A percentile compares a stretch with the other conserved stretches of the same genome.
Evolutionary conservation across 2,113 vertebrate genomes (phyloP).

Genomic region (Fregetta grallaria): DNA sequence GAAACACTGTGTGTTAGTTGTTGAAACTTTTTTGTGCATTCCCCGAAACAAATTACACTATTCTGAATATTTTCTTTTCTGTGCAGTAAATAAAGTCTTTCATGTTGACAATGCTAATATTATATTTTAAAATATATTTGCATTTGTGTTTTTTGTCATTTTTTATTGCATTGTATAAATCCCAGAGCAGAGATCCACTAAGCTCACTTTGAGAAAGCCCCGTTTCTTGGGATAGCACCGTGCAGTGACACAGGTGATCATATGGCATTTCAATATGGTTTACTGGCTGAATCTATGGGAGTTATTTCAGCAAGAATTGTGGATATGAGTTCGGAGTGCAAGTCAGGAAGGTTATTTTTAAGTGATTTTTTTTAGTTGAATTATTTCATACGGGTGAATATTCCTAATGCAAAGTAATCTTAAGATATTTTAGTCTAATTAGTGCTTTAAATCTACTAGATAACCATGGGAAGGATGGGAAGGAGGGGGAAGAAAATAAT

Average conservation of each 20-base stretch:
- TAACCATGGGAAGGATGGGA: neutral
- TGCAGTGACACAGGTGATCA: constrained; percentile 16
- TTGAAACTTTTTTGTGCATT: constrained; percentile 81
- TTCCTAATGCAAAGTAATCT: neutral
- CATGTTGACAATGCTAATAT: constrained; percentile 87
- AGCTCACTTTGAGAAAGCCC: constrained; percentile 59
- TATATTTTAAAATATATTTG: constrained; percentile 80
- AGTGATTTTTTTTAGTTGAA: neutral
- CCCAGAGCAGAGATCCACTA: constrained; percentile 30
- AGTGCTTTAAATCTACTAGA: neutral
- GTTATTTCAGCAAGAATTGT: neutral
- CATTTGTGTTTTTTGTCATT: constrained; percentile 72
- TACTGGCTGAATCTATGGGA: neutral
- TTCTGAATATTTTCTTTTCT: constrained; percentile 73
- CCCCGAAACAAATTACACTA: constrained; percentile 80
- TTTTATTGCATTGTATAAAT: constrained; percentile 81
- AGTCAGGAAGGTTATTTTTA: constrained; percentile 9
- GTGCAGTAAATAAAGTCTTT: constrained; percentile 74
- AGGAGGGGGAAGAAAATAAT: neutral
- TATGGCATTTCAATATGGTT: neutral
- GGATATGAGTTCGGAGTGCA: neutral
- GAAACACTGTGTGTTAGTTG: constrained; percentile 85
- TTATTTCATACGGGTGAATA: neutral
- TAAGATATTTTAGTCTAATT: neutral
- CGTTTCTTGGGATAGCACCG: constrained; percentile 32